Percentiles rank a stretch among this genome's conserved stretches.
Conservation (phyloP, 2,888 invertebrate genomes). For the Cancer borealis region DNA sequence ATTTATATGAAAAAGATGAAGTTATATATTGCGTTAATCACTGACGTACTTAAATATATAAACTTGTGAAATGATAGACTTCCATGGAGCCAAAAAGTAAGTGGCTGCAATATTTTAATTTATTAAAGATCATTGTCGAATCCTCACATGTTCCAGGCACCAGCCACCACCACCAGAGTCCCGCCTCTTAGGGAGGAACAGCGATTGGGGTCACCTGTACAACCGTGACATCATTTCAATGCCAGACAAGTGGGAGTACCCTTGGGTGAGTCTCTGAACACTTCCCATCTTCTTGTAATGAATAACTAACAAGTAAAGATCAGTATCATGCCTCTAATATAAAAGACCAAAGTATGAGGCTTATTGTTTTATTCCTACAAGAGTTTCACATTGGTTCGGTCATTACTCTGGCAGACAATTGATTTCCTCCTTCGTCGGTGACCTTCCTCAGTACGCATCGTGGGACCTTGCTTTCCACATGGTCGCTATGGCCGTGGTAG, state of each 20-base stretch:
- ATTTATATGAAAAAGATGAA: no score
- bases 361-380: neutral
- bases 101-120: neutral
- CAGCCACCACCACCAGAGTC: constrained; percentile 75
- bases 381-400: neutral
- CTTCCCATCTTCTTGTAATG: neutral
- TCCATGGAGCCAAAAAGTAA: neutral
- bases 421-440: neutral
- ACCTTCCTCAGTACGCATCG: constrained; percentile 79
- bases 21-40: neutral
- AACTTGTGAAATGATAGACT: neutral
- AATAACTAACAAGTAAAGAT: neutral
- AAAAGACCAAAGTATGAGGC: neutral
- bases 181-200: constrained; percentile 77
- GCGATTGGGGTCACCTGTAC: constrained; percentile 79
- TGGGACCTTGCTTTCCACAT: constrained; percentile 81
- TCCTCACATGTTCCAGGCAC: constrained; percentile 42
- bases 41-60: neutral
- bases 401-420: neutral
- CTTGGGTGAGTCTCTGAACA: constrained; percentile 79
- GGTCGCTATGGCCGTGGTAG: constrained; percentile 80
- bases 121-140: neutral
- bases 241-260: constrained; percentile 81
- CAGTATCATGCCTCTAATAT: neutral
- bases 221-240: constrained; percentile 80